phyloP scores from a whole-genome alignment of 2,888 invertebrate genomes.

The Hydraecia micacea region DNA sequence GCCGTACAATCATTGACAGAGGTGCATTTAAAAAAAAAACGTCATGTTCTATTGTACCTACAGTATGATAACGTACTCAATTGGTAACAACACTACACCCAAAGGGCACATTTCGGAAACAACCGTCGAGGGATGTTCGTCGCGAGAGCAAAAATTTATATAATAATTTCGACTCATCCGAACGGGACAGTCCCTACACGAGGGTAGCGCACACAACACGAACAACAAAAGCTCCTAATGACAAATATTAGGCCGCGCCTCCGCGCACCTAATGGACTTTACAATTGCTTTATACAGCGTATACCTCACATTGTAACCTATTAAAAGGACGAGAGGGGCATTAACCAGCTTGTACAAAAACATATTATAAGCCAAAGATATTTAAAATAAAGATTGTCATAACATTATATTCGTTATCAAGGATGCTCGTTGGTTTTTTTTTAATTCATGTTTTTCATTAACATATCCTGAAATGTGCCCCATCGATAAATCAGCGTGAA shows the following conservation, averaged over 20 bases:
- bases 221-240: slow-evolving; percentile 86
- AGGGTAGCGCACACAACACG: slow-evolving; percentile 76
- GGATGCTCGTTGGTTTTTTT: background rate
- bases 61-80: slow-evolving; percentile 40
- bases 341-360: slow-evolving; percentile 71
- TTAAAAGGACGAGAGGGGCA: slow-evolving; percentile 76
- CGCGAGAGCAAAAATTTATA: slow-evolving; percentile 80
- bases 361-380: slow-evolving; percentile 24
- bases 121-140: slow-evolving; percentile 78
- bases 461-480: slow-evolving; percentile 10
- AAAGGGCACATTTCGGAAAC: slow-evolving; percentile 81
- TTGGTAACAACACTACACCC: slow-evolving; percentile 75
- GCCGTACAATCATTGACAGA: slow-evolving; percentile 32
- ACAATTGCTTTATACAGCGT: slow-evolving; percentile 82
- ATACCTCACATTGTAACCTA: slow-evolving; percentile 76
- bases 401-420: slow-evolving; percentile 4
- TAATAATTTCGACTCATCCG: slow-evolving; percentile 82
- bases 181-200: slow-evolving; percentile 76
- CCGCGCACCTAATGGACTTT: slow-evolving; percentile 84
- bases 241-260: slow-evolving; percentile 85
- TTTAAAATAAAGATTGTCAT: slow-evolving; percentile 26
- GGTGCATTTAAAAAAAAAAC: slow-evolving; percentile 17
- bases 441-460: slow-evolving; percentile 1
- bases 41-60: slow-evolving; percentile 2
- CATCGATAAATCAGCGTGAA: slow-evolving; percentile 31